phyloP scores from a whole-genome alignment of 2,888 invertebrate genomes.

The Ennomos erosarius region DNA sequence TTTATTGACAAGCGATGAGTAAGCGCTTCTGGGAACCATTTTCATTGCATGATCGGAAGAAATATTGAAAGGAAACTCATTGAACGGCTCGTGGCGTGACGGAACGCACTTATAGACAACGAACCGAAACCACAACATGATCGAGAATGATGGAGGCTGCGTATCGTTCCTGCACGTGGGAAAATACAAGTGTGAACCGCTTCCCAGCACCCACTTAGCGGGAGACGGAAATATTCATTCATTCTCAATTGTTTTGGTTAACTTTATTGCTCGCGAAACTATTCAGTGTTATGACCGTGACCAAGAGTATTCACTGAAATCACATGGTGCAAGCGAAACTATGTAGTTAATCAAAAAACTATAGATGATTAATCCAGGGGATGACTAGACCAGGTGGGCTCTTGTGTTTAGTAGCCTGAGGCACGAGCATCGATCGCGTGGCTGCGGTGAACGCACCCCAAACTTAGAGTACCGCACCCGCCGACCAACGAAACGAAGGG shows the following conservation, averaged over 20 bases:
- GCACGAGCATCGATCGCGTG: conserved; percentile 77
- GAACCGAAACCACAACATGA: conserved; percentile 59
- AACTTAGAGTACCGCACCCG: conserved; percentile 68
- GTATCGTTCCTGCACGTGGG: conserved; percentile 55
- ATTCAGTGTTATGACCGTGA: conserved; percentile 45
- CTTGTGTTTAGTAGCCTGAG: conserved; percentile 63
- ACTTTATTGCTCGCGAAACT: conserved; percentile 37
- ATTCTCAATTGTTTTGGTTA: conserved; percentile 45
- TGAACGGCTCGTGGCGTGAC: conserved; percentile 57
- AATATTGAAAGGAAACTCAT: conserved; percentile 57
- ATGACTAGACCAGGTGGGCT: conserved; percentile 66
- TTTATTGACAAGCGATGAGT: conserved; percentile 54
- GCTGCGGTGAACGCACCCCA: conserved; percentile 78
- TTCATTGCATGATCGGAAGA: conserved; percentile 51
- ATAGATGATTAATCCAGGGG: conserved; percentile 49
- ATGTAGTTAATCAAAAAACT: too few species aligned
- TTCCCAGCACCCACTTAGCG: conserved; percentile 49
- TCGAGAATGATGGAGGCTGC: conserved; percentile 58
- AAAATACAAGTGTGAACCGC: conserved; percentile 56
- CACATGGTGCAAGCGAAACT: too few species aligned
- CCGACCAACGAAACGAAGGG: conserved; percentile 57
- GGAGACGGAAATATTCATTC: conserved; percentile 50
- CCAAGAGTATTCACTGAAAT: conserved; percentile 29
- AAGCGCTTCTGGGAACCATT: conserved; percentile 54
- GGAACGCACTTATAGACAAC: conserved; percentile 58